Evolutionary conservation across 2,888 invertebrate species (phyloP).

Genomic region (Lepidocyrtinus sp.): DNA sequence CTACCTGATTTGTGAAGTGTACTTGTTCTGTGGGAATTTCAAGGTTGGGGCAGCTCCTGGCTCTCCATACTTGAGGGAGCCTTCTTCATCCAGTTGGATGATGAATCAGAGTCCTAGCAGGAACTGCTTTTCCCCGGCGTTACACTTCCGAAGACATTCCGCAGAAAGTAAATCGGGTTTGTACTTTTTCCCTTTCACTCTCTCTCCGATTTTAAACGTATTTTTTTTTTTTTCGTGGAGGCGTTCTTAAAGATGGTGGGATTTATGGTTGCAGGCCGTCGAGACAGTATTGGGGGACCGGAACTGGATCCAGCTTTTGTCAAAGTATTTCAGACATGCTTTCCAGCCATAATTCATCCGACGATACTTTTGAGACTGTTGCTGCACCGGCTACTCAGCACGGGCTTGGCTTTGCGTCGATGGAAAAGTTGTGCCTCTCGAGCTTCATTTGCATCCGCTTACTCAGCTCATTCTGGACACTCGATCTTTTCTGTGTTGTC

Average conservation of each 20-base stretch:
- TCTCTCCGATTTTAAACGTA: background rate
- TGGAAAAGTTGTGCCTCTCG: constrained; percentile 73
- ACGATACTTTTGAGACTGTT: constrained; percentile 76
- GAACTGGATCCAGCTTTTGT: constrained; percentile 71
- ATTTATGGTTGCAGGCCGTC: constrained; percentile 57
- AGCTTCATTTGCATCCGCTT: constrained; percentile 73
- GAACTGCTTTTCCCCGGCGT: constrained; percentile 66
- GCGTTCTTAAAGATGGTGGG: background rate
- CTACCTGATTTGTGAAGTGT: too few species aligned
- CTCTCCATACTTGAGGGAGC: constrained; percentile 69
- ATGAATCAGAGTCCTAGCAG: constrained; percentile 69
- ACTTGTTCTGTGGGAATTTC: background rate
- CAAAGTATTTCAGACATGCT: constrained; percentile 73
- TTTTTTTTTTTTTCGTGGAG: constrained; percentile 11
- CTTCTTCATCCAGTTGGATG: constrained; percentile 68
- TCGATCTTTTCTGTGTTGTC: constrained; percentile 71
- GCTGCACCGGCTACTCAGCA: constrained; percentile 76
- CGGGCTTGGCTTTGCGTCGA: constrained; percentile 74
- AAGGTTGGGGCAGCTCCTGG: constrained; percentile 66
- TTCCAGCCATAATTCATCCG: constrained; percentile 76
- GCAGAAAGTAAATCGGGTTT: constrained; percentile 67
- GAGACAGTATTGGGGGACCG: constrained; percentile 69
- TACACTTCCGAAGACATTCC: constrained; percentile 68
- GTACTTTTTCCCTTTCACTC: background rate
- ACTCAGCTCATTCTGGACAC: constrained; percentile 69